Percentiles rank a stretch among this genome's conserved stretches.
These are phyloP conservation scores for Campaea margaritaria DNA, from an alignment of 2,888 invertebrate genomes.

Conservation along the genomic window DNA sequence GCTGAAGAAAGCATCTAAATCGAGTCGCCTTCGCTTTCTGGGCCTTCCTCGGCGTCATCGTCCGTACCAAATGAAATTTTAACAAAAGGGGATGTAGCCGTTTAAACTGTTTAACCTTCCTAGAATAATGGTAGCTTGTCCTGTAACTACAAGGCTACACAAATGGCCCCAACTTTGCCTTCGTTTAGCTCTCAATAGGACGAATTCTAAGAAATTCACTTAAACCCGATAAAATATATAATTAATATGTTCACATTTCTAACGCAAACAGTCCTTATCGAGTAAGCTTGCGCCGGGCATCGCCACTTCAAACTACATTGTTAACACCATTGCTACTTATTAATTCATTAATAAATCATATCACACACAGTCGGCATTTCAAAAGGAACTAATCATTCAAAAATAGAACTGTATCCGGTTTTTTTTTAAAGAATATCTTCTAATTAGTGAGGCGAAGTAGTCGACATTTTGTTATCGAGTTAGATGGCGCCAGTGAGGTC, in stretches of 20 bases:
- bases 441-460: slow-evolving; percentile 41
- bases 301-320: slow-evolving; percentile 5
- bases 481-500: slow-evolving; percentile 60
- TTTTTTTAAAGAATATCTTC: slow-evolving; percentile 24
- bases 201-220: slow-evolving; percentile 6
- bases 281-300: slow-evolving; percentile 14
- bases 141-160: too few relatives aligned
- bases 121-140: too few relatives aligned
- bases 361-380: slow-evolving; percentile 22
- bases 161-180: not conserved
- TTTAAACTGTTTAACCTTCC: too few relatives aligned
- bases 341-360: slow-evolving; percentile 22
- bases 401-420: slow-evolving; percentile 49
- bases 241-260: slow-evolving; percentile 8
- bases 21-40: too few relatives aligned
- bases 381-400: slow-evolving; percentile 39
- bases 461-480: slow-evolving; percentile 47
- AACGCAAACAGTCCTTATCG: slow-evolving; percentile 12
- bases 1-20: too few relatives aligned
- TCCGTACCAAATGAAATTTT: too few relatives aligned
- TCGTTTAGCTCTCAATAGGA: not conserved
- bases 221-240: slow-evolving; percentile 16
- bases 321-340: slow-evolving; percentile 16
- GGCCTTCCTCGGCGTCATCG: too few relatives aligned
- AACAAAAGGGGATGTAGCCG: too few relatives aligned